Evolutionary conservation across 2,113 vertebrate species (phyloP), one percentile per base, ranked within the genome.

Genomic region (Poeciliopsis prolifica): DNA sequence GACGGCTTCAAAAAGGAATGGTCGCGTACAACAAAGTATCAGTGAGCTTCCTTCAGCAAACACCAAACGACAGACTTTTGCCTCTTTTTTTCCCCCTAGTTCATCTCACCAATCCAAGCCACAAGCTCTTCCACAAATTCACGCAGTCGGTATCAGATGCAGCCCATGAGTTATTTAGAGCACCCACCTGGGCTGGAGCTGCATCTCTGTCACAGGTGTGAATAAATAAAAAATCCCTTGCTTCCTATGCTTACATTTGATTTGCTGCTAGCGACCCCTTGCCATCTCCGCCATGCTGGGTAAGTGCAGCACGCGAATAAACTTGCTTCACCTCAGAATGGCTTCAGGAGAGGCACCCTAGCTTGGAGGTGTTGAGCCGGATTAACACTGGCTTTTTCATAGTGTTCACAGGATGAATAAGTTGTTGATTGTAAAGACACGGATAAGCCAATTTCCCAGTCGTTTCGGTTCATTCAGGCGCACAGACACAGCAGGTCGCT

Each of bases 61-160:
- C 42, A 44, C 42, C 14, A 5, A 44, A 58, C 24, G 9, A 58
- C 22, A 58, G 24, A 58, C 7, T 58, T 17, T 24, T 58, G 51
- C 51, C 51, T 58, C 42, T 44, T 44, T 44, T 17, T 19, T 19
- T 19, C 5, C 44, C 44, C 14, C 44, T 19, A 48, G 44, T 48
- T 48, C 31, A 71, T 71, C 28, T 71, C 33, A 44, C 48, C 68
- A 70, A n/a, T 24, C 24, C 14, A 28, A 37, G 17, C n/a, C 5
- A n/a, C 22, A 58, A 58, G 24, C 22, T 35, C 40, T 61, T 61
- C 71, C 12, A 51, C 29, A 64, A 30, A 29, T 29, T 33, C 63
- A 65, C 60, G 24, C 61, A 51, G 71, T 9, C 40, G 24, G 70
- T 31, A 30, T 44, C 70, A 51, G 22, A 48, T 51, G 71, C 61